Conservation (phyloP, 1,140 invertebrate genomes). For the Ooceraea biroi region DNA sequence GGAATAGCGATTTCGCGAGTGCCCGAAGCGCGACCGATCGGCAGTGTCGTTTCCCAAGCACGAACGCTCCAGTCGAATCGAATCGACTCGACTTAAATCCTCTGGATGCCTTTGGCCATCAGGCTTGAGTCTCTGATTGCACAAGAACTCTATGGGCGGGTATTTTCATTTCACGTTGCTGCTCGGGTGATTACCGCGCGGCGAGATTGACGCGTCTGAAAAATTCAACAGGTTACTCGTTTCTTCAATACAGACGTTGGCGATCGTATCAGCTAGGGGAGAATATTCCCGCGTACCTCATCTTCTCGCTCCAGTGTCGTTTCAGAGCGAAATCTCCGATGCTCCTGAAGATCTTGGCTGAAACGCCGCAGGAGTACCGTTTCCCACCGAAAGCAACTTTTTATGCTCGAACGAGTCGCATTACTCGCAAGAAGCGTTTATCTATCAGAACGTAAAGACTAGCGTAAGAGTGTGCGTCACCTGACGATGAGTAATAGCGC, state of each 20-base stretch:
- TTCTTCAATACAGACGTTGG: background rate
- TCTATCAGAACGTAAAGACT: constrained; percentile 14
- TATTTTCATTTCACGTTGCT: constrained; percentile 31
- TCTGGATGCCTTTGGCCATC: background rate
- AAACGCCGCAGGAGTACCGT: background rate
- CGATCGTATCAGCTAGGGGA: no score
- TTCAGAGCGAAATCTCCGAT: background rate
- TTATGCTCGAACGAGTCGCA: background rate
- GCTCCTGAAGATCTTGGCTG: background rate
- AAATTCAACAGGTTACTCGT: constrained; percentile 48
- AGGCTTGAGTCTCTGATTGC: constrained; percentile 2
- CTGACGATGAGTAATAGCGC: constrained; percentile 39
- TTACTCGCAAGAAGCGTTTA: background rate
- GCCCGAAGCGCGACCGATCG: constrained; percentile 24
- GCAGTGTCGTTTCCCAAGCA: background rate
- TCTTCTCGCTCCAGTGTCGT: background rate
- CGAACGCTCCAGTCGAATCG: background rate
- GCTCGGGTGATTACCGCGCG: constrained; percentile 10
- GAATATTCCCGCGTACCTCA: background rate
- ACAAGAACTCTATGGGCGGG: constrained; percentile 3
- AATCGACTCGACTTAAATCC: no score
- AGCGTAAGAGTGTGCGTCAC: constrained; percentile 19
- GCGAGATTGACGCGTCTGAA: constrained; percentile 4
- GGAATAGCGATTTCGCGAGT: constrained; percentile 22
- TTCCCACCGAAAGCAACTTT: background rate